Conservation (phyloP, 2,797 vertebrate genomes). For the Oreochromis grahami region DNA sequence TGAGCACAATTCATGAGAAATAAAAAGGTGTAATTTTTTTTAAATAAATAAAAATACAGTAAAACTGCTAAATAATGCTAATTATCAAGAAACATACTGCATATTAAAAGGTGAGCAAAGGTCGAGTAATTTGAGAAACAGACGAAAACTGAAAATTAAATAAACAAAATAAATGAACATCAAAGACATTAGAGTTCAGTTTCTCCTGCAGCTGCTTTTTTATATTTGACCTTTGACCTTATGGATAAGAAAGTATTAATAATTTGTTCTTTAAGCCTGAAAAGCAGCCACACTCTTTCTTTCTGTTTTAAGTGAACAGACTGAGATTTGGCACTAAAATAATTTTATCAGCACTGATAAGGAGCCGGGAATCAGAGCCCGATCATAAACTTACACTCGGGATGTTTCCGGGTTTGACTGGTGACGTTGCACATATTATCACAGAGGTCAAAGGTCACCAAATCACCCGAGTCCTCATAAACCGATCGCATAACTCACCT, state of each 20-base stretch:
- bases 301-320: background rate
- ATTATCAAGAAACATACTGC: background rate
- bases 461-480: background rate
- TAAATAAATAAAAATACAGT: rapidly evolving
- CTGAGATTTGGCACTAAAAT: background rate
- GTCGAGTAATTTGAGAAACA: background rate
- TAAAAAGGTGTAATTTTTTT: background rate
- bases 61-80: background rate
- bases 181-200: background rate
- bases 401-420: background rate
- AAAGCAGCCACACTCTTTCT: background rate
- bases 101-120: background rate
- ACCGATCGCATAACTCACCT: background rate
- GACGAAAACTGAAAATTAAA: background rate
- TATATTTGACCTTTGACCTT: background rate
- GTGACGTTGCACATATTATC: background rate
- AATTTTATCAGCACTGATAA: background rate
- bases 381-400: rapidly evolving
- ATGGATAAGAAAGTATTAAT: background rate
- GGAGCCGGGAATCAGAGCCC: background rate
- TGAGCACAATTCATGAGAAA: background rate
- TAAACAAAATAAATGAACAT: background rate
- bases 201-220: background rate
- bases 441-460: background rate
- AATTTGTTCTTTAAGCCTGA: background rate